Base-by-base conservation (phyloP, 2,797 vertebrate species). In the Malacoctenus gilli region DNA sequence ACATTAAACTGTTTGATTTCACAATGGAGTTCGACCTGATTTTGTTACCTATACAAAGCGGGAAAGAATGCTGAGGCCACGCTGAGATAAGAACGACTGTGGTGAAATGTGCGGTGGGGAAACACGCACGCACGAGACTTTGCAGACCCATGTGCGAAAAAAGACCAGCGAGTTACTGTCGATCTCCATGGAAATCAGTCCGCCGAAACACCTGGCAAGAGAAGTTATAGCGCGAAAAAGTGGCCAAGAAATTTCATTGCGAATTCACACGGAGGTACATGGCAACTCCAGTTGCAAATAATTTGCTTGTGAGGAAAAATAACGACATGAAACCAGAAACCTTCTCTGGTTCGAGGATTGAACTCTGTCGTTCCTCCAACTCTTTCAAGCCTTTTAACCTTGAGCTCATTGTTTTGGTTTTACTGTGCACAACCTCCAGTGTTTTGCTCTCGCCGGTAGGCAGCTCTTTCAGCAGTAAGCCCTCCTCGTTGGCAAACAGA, bases 21-120 rank as follows among this genome's bases (percentile, higher is more conserved):
- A 51, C 71, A 77, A 76, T 25, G 4, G 32, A 68, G 48, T 59
- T 54, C 75, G 73, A 59, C 52, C 16, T 65, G 52, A 56, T 32
- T 72, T 64, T 61, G 35, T 54, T 15, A 23, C 32, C 6, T 18
- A 30, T 14, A 46, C 39, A 66, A 61, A 72, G 47, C 40, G 25
- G 8, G 21, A 39, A 63, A 59, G 51, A 67, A 8, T 40, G 56
- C 12, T 56, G 34, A 53, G 23, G 59, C 40, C 59, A 43, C 2
- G 1, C 48, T 8, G 38, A 58, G 70, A 77, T 75, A 79, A 78
- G 69, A 18, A 15, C 4, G 38, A 35, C 23, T 40, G 62, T 69
- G 78, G 47, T 31, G 59, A 75, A 82, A 84, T 67, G 30, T 4
- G 10, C 9, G 13, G 28, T 68, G 60, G 36, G 14, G 59, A 65